Evolutionary conservation across 2,888 invertebrate species (phyloP).

Genomic region (Scaptomyza parva): DNA sequence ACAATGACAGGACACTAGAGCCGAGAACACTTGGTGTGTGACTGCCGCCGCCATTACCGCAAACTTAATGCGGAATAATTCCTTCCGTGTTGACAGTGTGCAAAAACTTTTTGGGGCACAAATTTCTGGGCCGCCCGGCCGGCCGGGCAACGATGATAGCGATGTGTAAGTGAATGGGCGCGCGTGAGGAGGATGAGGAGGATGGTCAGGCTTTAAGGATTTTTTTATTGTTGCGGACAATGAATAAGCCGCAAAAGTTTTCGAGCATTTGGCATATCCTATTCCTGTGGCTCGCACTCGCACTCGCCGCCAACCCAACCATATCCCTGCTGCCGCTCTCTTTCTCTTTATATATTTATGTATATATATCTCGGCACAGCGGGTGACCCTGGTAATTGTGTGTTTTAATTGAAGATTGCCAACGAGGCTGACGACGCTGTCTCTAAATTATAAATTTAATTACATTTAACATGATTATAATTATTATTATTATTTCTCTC

Average conservation of each 20-base stretch:
- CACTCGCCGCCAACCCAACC: not conserved
- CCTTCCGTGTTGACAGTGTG: conserved; percentile 81
- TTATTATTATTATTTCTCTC: conserved; percentile 37
- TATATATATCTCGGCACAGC: conserved; percentile 36
- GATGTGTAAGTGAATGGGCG: conserved; percentile 16
- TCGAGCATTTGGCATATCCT: conserved; percentile 77
- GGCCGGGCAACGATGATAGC: conserved; percentile 26
- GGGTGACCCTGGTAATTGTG: conserved; percentile 70
- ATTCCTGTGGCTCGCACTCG: conserved; percentile 64
- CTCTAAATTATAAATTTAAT: conserved; percentile 78
- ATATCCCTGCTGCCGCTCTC: not conserved
- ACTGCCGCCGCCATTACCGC: conserved; percentile 76
- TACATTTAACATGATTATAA: conserved; percentile 76
- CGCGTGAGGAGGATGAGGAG: conserved; percentile 1
- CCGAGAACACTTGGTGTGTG: conserved; percentile 53
- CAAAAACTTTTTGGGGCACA: conserved; percentile 72
- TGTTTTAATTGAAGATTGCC: conserved; percentile 77
- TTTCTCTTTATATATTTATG: not conserved
- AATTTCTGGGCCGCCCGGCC: conserved; percentile 55
- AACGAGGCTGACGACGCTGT: conserved; percentile 52
- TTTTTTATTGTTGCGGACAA: conserved; percentile 72
- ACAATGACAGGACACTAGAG: conserved; percentile 23
- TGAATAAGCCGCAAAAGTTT: conserved; percentile 77
- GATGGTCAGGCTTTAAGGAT: conserved; percentile 24
- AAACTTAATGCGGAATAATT: conserved; percentile 82